Conservation (phyloP, 2,113 vertebrate species). For the Xerus inauris region DNA sequence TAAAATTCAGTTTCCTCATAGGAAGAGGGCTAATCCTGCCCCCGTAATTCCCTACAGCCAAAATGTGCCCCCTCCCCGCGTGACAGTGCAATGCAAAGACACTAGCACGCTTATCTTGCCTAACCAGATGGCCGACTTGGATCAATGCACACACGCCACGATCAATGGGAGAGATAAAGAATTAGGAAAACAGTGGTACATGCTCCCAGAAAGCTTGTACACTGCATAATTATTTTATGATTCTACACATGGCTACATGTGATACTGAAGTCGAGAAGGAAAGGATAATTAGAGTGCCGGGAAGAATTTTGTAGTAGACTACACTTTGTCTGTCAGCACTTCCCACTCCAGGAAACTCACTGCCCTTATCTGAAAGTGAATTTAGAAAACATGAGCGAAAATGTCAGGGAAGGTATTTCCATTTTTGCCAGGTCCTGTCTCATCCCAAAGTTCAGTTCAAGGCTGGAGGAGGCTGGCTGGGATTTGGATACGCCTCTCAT, state of each 20-base stretch:
- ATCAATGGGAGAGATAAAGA: slow-evolving; percentile 99
- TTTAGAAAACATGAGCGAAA: slow-evolving; percentile 82
- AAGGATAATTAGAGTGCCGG: slow-evolving; percentile 91
- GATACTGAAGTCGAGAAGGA: slow-evolving; percentile 92
- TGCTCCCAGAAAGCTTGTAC: slow-evolving; percentile 94
- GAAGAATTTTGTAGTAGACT: slow-evolving; percentile 88
- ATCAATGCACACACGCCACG: slow-evolving; percentile 99
- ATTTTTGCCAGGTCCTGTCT: slow-evolving; percentile 74
- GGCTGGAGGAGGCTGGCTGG: slow-evolving; percentile 47
- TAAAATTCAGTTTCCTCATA: slow-evolving; percentile 99
- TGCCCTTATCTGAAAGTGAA: slow-evolving; percentile 87
- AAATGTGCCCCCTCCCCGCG: slow-evolving; percentile 98
- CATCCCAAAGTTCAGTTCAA: slow-evolving; percentile 76
- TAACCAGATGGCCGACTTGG: slow-evolving; percentile 99
- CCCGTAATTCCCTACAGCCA: slow-evolving; percentile 99
- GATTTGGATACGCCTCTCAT: slow-evolving; percentile 44
- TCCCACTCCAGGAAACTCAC: slow-evolving; percentile 86
- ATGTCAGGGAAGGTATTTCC: slow-evolving; percentile 78
- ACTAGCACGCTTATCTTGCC: slow-evolving; percentile 99
- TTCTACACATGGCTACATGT: slow-evolving; percentile 95
- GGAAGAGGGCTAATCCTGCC: slow-evolving; percentile 99
- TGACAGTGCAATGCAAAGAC: slow-evolving; percentile 99
- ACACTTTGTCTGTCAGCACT: slow-evolving; percentile 89
- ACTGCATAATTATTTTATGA: slow-evolving; percentile 95
- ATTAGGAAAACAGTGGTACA: slow-evolving; percentile 95